phyloP scores from a whole-genome alignment of 2,888 invertebrate species.

The Diploptera punctata region DNA sequence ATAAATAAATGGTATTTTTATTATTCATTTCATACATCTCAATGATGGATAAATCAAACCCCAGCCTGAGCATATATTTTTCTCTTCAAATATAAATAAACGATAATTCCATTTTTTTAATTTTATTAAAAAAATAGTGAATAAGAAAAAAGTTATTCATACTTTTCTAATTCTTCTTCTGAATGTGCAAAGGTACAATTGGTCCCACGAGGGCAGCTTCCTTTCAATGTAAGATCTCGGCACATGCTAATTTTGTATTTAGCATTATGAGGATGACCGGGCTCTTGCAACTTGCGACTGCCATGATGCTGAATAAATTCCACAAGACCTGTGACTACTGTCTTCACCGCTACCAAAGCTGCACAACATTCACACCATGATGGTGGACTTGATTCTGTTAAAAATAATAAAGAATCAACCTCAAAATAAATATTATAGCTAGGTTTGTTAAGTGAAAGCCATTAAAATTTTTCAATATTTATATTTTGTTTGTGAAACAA shows the following conservation, averaged over 20 bases:
- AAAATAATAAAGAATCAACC: too few relatives aligned
- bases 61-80: too few relatives aligned
- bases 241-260: slow-evolving; percentile 94
- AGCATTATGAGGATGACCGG: slow-evolving; percentile 56
- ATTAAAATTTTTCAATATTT: too few relatives aligned
- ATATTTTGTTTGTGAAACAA: too few relatives aligned
- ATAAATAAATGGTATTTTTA: too few relatives aligned
- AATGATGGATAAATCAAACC: too few relatives aligned
- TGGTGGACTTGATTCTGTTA: slow-evolving; percentile 67
- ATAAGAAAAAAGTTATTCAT: too few relatives aligned
- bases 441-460: too few relatives aligned
- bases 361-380: slow-evolving; percentile 69
- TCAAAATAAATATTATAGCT: neutral
- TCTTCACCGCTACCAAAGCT: slow-evolving; percentile 71
- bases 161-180: slow-evolving; percentile 89
- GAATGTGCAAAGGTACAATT: slow-evolving; percentile 94
- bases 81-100: too few relatives aligned
- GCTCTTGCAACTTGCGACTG: slow-evolving; percentile 65
- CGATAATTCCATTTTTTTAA: too few relatives aligned
- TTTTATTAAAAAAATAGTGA: too few relatives aligned
- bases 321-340: slow-evolving; percentile 77
- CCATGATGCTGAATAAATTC: slow-evolving; percentile 80
- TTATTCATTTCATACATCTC: too few relatives aligned
- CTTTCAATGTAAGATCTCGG: slow-evolving; percentile 78
- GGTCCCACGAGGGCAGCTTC: slow-evolving; percentile 84